Evolutionary conservation across 1,140 invertebrate species (phyloP).

Genomic region (Danaus plexippus): DNA sequence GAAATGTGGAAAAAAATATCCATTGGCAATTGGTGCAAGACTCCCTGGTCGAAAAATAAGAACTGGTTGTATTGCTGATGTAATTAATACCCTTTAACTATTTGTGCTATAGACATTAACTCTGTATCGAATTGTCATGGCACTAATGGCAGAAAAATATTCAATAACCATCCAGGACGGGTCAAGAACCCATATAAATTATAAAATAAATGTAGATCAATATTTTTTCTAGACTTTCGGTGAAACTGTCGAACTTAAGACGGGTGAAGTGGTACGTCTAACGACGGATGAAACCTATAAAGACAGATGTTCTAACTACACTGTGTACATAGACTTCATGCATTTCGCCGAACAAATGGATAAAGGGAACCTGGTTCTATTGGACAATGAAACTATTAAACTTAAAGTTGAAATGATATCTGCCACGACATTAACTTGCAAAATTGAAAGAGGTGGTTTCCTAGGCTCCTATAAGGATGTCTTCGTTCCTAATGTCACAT

Average conservation of each 20-base stretch:
- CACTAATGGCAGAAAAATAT: no score
- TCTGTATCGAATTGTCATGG: no score
- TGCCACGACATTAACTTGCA: constrained; percentile 68
- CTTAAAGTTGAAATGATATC: constrained; percentile 80
- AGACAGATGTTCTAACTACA: constrained; percentile 78
- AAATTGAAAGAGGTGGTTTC: constrained; percentile 67
- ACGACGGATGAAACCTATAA: constrained; percentile 81
- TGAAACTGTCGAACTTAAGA: constrained; percentile 71
- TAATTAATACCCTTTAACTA: constrained; percentile 20
- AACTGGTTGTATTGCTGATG: constrained; percentile 80
- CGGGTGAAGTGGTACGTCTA: constrained; percentile 78
- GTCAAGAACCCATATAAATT: no score
- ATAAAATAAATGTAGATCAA: neutral
- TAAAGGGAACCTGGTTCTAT: constrained; percentile 76
- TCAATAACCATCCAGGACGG: no score
- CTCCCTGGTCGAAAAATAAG: constrained; percentile 87
- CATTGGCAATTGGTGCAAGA: constrained; percentile 82
- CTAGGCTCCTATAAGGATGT: constrained; percentile 72
- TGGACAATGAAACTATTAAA: constrained; percentile 87
- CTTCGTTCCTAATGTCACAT: constrained; percentile 82
- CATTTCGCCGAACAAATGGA: constrained; percentile 84
- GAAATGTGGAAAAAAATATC: constrained; percentile 73
- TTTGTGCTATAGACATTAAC: no score
- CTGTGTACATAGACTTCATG: constrained; percentile 85
- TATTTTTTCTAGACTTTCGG: constrained; percentile 70